phyloP scores from a whole-genome alignment of 2,888 invertebrate species.

The Drosophila falleni region DNA sequence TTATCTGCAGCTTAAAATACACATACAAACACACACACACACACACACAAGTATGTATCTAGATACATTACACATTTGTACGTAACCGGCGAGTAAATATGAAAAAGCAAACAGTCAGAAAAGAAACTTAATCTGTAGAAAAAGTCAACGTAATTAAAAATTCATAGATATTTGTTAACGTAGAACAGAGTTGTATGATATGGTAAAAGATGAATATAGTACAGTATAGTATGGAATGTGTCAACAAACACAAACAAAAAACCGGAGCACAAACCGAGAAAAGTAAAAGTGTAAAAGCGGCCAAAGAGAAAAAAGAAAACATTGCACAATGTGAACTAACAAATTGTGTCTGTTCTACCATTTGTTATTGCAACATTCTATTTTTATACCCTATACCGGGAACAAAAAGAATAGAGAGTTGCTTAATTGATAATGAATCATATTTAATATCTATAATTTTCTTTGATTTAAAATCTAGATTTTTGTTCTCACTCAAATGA shows the following conservation, averaged over 20 bases:
- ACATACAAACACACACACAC: slow-evolving; percentile 18
- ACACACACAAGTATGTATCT: slow-evolving; percentile 20
- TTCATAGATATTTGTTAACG: slow-evolving; percentile 41
- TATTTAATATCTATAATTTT: neutral
- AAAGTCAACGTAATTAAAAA: slow-evolving; percentile 60
- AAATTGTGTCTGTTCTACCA: slow-evolving; percentile 13
- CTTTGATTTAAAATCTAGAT: neutral
- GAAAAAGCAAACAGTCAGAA: slow-evolving; percentile 46
- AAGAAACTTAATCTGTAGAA: slow-evolving; percentile 43
- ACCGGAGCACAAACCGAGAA: slow-evolving; percentile 25
- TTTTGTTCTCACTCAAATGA: slow-evolving; percentile 8
- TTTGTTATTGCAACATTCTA: slow-evolving; percentile 31
- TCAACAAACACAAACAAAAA: slow-evolving; percentile 50
- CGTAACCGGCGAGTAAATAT: slow-evolving; percentile 40
- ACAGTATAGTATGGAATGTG: slow-evolving; percentile 39
- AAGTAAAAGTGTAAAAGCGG: slow-evolving; percentile 35
- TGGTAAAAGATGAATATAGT: slow-evolving; percentile 6
- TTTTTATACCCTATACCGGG: slow-evolving; percentile 11
- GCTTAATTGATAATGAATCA: slow-evolving; percentile 4
- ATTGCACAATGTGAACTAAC: slow-evolving; percentile 15
- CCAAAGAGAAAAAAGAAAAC: slow-evolving; percentile 18
- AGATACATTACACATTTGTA: slow-evolving; percentile 27
- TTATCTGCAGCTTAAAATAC: slow-evolving; percentile 48
- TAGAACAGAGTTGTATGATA: neutral
- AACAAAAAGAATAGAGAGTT: neutral